Percentiles rank a stretch among this genome's conserved stretches.
phyloP scores from a whole-genome alignment of 2,797 vertebrate genomes.

The Harpia harpyja region DNA sequence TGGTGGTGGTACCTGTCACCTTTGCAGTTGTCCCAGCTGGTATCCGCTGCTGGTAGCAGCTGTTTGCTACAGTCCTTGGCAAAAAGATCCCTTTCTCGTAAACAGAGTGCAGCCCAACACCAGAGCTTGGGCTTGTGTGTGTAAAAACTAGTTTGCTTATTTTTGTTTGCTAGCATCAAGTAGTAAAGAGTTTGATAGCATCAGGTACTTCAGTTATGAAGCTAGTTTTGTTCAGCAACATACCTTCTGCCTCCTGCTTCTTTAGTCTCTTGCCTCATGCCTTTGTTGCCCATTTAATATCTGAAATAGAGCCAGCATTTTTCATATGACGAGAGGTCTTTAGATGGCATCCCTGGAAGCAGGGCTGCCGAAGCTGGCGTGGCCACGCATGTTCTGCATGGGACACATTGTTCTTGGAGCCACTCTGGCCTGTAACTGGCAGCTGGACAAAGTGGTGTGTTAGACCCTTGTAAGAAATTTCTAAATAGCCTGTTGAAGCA shows the following conservation, averaged over 20 bases:
- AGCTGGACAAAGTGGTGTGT: background rate
- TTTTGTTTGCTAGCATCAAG: background rate
- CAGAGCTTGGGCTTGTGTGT: no score
- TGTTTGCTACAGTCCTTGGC: background rate
- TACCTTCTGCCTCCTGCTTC: background rate
- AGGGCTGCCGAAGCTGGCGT: background rate
- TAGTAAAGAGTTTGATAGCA: background rate
- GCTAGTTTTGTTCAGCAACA: background rate
- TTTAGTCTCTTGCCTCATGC: background rate
- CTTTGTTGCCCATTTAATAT: background rate
- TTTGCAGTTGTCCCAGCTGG: background rate
- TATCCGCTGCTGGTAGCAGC: background rate
- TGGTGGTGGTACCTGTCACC: background rate
- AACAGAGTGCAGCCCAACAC: background rate
- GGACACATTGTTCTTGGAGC: constrained; percentile 19
- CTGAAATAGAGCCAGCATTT: background rate
- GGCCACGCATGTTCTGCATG: background rate
- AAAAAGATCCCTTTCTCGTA: background rate
- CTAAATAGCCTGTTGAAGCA: background rate
- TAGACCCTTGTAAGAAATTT: background rate
- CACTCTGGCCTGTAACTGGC: background rate
- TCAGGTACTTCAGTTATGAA: background rate
- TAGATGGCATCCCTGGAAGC: background rate
- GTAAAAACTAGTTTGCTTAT: background rate
- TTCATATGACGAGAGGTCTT: background rate